Base-by-base conservation (phyloP, 2,797 vertebrate species). In the Cynodonichthys magdalenae region DNA sequence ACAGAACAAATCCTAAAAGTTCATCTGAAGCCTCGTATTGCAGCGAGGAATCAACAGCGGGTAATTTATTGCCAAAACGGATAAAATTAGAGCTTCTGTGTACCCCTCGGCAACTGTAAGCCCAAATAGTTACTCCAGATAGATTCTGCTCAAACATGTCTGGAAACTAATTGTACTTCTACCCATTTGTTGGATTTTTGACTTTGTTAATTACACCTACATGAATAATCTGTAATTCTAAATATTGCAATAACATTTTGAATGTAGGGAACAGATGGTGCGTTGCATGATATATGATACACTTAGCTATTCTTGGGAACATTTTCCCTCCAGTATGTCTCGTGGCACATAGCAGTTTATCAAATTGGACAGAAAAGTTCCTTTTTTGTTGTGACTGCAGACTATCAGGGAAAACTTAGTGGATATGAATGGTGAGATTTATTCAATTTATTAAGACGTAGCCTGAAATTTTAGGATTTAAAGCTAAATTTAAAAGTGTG, bases 181-280 rank as follows among this genome's bases (percentile, higher is more conserved):
- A 83, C 87, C 87, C 89, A 87, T 91, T 90, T 87, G 84, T 83
- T 85, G 87, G 75, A 90, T 87, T 90, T 36, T 87, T 31, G 68
- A 82, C 77, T 85, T 48, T 77, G 87, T 88, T 92, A 92, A 91
- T 91, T 91, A 91, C 86, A 90, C 83, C 79, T 89, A 87, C 86
- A 89, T 92, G 88, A 93, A 90, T 87, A 85, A 91, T 89, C 79
- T 91, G 80, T 87, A 82, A 89, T 89, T 90, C 86, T 91, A 90
- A 92, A 91, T 91, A 91, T 90, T 90, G 85, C 87, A 86, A 87
- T 92, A 91, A 93, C 89, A 90, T 90, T 92, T 89, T 86, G 90
- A 91, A 92, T 90, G 76, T 86, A 88, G 61, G 64, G 80, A 91
- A 63, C 89, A 90, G 86, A 92, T 92, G 91, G 90, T 49, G 65